Evolutionary conservation across 2,888 invertebrate genomes (phyloP).

Genomic region (Nomada ruficornis): DNA sequence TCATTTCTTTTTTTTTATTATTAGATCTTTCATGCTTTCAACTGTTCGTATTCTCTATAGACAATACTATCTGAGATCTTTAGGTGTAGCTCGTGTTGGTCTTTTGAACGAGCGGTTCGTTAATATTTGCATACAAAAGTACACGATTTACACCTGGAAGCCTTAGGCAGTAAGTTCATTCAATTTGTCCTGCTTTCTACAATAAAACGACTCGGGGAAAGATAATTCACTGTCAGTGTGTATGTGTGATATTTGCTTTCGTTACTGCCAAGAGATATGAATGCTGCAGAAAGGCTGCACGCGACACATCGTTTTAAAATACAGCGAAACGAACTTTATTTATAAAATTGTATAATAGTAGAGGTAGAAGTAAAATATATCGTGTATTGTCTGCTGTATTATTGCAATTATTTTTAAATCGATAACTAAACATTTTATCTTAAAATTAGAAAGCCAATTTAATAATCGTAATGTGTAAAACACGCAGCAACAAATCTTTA

Average conservation of each 20-base stretch:
- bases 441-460: slow-evolving; percentile 18
- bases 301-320: slow-evolving; percentile 14
- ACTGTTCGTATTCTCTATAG: background rate
- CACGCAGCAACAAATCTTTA: slow-evolving; percentile 3
- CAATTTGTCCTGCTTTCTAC: background rate
- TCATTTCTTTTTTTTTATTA: background rate
- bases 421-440: slow-evolving; percentile 27
- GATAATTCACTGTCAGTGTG: slow-evolving; percentile 26
- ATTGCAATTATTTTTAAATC: slow-evolving; percentile 1
- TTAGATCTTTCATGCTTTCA: background rate
- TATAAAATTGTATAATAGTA: slow-evolving; percentile 17
- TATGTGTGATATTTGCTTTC: slow-evolving; percentile 51
- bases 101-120: slow-evolving; percentile 1
- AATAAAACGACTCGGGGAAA: slow-evolving; percentile 9
- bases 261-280: slow-evolving; percentile 67
- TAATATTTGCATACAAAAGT: background rate
- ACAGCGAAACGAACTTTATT: slow-evolving; percentile 24
- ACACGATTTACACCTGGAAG: background rate
- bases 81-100: background rate
- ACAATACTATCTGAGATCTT: background rate
- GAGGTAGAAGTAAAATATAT: background rate
- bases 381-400: background rate
- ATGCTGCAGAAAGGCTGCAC: slow-evolving; percentile 56
- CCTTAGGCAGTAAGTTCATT: background rate
- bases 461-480: slow-evolving; percentile 21